Base-by-base conservation (phyloP, 2,888 invertebrate genomes). In the Pterostichus madidus region DNA sequence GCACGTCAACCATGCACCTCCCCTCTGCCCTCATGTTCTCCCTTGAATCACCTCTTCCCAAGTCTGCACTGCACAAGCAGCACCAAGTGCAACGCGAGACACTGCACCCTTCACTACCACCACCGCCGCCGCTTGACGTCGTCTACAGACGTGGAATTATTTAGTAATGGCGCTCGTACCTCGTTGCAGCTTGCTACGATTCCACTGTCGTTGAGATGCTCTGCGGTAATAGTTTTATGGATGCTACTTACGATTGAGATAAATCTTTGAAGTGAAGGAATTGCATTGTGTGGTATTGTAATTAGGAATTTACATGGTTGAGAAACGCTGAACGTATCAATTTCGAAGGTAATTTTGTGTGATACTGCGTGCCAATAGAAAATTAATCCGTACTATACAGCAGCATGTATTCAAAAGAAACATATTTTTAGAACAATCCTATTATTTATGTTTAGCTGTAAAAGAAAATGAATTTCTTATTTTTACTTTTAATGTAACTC, bases 141-240 rank as follows among this genome's bases (percentile, higher is more conserved):
- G 68, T 71, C 68, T 71, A 17, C 68, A 71, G 68, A 39, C 44
- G 68, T 44, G 68, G 68, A 71, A 71, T 71, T 71, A 71, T 71
- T 71, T 71, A 71, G 68, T 17, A 17, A 71, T 44, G 68, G 68
- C 44, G 39, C 15, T 17, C 17, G 44, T 71, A 15, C 13, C 15
- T 17, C 17, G 44, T 44, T 11, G 39, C 44, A 17, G 44, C 8
- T 10, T 13, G 17, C 56, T 56, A 13, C 49, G 17, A 56, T 56
- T 17, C 24, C 68, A 17, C 44, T 71, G 10, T 44, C 68, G 31
- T 71, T 7, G 31, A 64, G 64, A 61, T 24, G 32, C 31, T 64
- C 35, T 6, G 39, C 15, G 17, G 8, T 44, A 71, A 71, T 71
- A 71, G 68, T 71, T 71, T 71, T 64, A 64, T 64, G n/a, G 32